phyloP scores from a whole-genome alignment of 2,888 invertebrate species.

The Latrodectus hesperus region DNA sequence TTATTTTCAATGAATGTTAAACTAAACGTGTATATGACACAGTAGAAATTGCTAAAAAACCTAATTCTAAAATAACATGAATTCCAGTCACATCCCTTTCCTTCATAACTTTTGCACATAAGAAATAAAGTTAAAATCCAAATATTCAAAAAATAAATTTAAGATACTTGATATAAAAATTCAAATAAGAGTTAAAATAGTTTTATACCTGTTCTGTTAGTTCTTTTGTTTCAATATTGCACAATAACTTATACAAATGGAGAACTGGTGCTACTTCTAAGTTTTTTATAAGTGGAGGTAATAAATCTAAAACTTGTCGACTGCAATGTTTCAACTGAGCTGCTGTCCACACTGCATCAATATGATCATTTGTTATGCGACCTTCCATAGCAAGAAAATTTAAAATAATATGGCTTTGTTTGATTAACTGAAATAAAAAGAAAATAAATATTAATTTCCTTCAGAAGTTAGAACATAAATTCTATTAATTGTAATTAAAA shows the following conservation, averaged over 20 bases:
- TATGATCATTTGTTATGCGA: conserved; percentile 90
- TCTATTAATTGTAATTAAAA: too few relatives aligned
- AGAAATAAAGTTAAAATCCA: too few relatives aligned
- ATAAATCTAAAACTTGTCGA: conserved; percentile 91
- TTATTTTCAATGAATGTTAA: too few relatives aligned
- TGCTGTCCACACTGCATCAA: conserved; percentile 95
- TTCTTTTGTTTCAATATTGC: conserved; percentile 89
- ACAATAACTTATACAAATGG: conserved; percentile 90
- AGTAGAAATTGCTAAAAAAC: too few relatives aligned
- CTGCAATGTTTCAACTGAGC: conserved; percentile 96
- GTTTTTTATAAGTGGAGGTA: conserved; percentile 92
- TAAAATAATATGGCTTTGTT: conserved; percentile 93
- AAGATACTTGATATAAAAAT: too few relatives aligned
- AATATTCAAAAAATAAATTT: too few relatives aligned
- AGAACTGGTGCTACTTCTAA: conserved; percentile 90
- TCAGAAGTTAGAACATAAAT: background rate
- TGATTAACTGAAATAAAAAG: conserved; percentile 82
- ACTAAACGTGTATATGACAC: too few relatives aligned
- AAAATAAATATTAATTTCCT: background rate
- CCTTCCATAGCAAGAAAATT: conserved; percentile 95
- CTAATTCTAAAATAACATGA: too few relatives aligned
- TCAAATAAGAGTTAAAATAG: too few relatives aligned
- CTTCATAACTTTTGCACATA: too few relatives aligned
- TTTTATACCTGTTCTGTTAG: conserved; percentile 88
- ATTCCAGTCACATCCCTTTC: too few relatives aligned